Base-by-base conservation (phyloP, 1,140 invertebrate genomes). In the Pseudomyrmex dendroicus region DNA sequence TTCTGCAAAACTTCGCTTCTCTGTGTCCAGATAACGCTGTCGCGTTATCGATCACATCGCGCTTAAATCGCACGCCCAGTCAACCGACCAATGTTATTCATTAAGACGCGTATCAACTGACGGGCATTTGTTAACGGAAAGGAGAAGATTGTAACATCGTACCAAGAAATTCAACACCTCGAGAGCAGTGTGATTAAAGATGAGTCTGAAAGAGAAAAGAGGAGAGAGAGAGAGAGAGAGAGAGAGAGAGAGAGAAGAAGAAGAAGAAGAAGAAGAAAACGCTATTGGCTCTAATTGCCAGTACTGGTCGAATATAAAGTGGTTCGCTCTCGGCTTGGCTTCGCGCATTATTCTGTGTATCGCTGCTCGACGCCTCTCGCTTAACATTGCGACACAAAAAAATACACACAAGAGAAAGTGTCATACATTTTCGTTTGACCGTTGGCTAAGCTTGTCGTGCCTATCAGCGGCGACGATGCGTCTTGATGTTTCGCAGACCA, bases 291-390 rank as follows among this genome's bases (percentile, higher is more conserved):
- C 74, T 88, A 88, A 88, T 88, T 88, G 87, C 73, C 83, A 67
- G 83, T 78, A 68, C 77, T 83, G 66, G 56, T 73, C 76, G 73
- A 84, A 84, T 77, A 87, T 83, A 80, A 85, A 56, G 44, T 66
- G 86, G 77, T 68, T 64, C 70, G 67, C 76, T 70, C 54, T 78
- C 64, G 4, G 52, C 63, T 67, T 20, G 35, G 44, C 54, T 57
- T 35, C 13, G 15, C 35, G 46, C 17, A 10, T 13, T 12, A 22
- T 15, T 13, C 50, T 48, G 54, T 15, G 22, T 9, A 9, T 20
- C 48, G 73, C 87, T 86, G 88, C 84, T 84, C 80, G 89, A 88
- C 84, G 90, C 87, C 87, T 86, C 90, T 91, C 90, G 90, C 90
- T 92, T 91, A 90, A 84, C 87, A 80, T 84, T 78, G 82, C 83